Conservation (phyloP, 2,888 invertebrate species). For the Conistra vaccinii region DNA sequence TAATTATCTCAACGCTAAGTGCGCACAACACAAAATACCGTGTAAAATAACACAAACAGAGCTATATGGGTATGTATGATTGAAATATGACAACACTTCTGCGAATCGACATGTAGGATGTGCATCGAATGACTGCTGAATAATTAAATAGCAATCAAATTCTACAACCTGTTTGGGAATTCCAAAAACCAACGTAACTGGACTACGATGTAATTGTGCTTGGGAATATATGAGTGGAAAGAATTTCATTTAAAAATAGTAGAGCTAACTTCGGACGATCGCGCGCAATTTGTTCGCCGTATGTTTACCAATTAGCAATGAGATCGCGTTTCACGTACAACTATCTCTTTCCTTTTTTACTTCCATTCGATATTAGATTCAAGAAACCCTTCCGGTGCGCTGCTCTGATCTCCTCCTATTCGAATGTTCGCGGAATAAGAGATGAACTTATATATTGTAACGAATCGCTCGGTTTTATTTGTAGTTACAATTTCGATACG, state of each 20-base stretch:
- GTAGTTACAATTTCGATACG: slow-evolving; percentile 73
- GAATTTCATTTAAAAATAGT: slow-evolving; percentile 88
- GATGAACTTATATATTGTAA: slow-evolving; percentile 67
- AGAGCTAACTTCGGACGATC: slow-evolving; percentile 73
- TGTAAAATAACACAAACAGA: slow-evolving; percentile 28
- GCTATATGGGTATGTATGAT: slow-evolving; percentile 23
- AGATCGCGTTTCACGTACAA: slow-evolving; percentile 65
- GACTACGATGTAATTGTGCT: slow-evolving; percentile 80
- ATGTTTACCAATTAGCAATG: slow-evolving; percentile 86
- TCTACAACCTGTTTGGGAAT: slow-evolving; percentile 77
- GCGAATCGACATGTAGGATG: slow-evolving; percentile 68
- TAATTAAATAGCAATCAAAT: slow-evolving; percentile 86
- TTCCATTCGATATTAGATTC: slow-evolving; percentile 79
- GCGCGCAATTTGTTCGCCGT: slow-evolving; percentile 78
- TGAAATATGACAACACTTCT: slow-evolving; percentile 55
- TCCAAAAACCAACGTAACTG: slow-evolving; percentile 77
- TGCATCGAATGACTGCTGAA: slow-evolving; percentile 80
- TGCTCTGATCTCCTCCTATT: slow-evolving; percentile 55
- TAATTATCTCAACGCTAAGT: slow-evolving; percentile 10
- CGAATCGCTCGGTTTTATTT: slow-evolving; percentile 69
- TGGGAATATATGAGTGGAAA: slow-evolving; percentile 83
- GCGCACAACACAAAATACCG: slow-evolving; percentile 1
- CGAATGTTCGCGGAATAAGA: slow-evolving; percentile 64
- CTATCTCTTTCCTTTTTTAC: slow-evolving; percentile 68
- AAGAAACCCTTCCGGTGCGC: slow-evolving; percentile 72